Conservation (phyloP, 2,113 vertebrate genomes). For the Corythornis vintsioides region DNA sequence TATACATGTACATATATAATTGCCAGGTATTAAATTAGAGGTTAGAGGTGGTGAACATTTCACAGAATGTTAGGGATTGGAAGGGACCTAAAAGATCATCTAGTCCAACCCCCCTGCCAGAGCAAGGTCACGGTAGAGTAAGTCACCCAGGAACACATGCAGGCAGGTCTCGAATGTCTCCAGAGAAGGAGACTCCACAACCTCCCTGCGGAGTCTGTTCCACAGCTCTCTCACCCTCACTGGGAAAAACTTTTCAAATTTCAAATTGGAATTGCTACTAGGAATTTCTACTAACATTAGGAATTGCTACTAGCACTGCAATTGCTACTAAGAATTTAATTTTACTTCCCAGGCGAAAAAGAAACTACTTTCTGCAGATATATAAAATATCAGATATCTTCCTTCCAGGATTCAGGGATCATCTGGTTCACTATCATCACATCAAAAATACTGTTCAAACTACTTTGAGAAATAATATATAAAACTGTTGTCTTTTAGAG, state of each 20-base stretch:
- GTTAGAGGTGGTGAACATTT: not conserved
- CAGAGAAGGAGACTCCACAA: no score
- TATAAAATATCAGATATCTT: not conserved
- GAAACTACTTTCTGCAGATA: not conserved
- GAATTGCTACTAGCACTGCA: not conserved
- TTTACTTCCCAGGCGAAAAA: not conserved
- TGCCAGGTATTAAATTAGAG: not conserved
- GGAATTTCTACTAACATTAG: not conserved
- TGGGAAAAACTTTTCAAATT: no score
- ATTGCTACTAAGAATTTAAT: not conserved
- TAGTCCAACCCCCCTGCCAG: no score
- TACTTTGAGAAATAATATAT: not conserved
- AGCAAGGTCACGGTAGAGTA: no score
- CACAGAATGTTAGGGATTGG: no score
- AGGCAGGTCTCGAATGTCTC: no score
- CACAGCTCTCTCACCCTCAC: no score
- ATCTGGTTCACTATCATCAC: not conserved
- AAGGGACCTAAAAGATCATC: no score
- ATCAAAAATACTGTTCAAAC: not conserved
- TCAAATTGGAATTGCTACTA: not conserved
- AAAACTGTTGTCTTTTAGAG: not conserved
- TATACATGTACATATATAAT: not conserved
- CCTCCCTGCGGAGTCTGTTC: no score
- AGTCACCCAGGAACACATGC: no score
- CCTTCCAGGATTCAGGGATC: not conserved